Evolutionary conservation across 2,113 vertebrate species (phyloP).

Genomic region (Marmota flaviventris): DNA sequence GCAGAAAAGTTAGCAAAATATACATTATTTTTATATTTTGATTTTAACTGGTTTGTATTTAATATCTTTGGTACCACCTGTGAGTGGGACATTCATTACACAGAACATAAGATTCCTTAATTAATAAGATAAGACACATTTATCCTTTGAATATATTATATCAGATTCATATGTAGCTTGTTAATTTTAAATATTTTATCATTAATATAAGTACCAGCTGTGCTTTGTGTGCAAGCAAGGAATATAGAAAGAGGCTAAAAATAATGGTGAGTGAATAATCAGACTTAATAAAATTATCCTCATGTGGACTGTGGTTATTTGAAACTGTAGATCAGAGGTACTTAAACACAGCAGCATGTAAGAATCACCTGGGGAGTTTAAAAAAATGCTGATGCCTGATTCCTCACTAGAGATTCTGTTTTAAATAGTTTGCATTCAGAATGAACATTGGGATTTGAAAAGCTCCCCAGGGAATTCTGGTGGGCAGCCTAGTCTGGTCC

Average conservation of each 20-base stretch:
- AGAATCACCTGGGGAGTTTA: background rate
- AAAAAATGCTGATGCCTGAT: background rate
- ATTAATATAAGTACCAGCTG: conserved; percentile 4
- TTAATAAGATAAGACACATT: conserved; percentile 16
- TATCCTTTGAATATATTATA: background rate
- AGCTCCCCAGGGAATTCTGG: background rate
- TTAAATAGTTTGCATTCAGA: conserved; percentile 44
- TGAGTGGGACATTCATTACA: background rate
- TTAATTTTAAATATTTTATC: conserved; percentile 55
- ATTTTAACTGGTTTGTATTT: background rate
- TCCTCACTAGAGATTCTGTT: background rate
- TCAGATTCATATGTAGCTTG: background rate
- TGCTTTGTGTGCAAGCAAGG: conserved; percentile 11
- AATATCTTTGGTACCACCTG: background rate
- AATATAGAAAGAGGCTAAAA: background rate
- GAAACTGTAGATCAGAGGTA: background rate
- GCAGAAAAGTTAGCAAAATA: background rate
- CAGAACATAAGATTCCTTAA: background rate
- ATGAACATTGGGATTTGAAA: background rate
- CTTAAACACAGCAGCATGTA: background rate
- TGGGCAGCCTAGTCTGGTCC: background rate
- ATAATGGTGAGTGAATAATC: conserved; percentile 50
- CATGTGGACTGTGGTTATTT: conserved; percentile 12
- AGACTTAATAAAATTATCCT: conserved; percentile 48
- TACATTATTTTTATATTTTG: background rate